Evolutionary conservation across 2,113 vertebrate species (phyloP).

Genomic region (Xyliphius kryptos): DNA sequence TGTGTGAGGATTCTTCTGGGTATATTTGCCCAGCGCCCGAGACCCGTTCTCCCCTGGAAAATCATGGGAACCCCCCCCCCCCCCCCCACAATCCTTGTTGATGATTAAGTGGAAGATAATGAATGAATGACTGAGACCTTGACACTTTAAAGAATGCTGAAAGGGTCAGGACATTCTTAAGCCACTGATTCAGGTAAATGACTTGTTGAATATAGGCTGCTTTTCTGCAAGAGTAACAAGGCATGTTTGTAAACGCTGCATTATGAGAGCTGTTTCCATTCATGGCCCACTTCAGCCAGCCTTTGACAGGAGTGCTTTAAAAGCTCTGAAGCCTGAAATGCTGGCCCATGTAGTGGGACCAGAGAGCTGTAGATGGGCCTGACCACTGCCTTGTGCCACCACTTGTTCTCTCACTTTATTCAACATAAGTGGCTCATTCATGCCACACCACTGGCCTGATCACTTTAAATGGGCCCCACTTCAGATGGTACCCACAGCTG

Average conservation of each 20-base stretch:
- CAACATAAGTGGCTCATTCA: conserved; percentile 43
- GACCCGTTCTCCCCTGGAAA: too few relatives aligned
- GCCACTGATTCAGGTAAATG: conserved; percentile 59
- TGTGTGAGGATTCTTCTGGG: too few relatives aligned
- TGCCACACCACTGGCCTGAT: conserved; percentile 28
- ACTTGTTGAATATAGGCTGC: conserved; percentile 50
- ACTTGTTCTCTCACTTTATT: conserved; percentile 29
- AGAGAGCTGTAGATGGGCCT: conserved; percentile 36
- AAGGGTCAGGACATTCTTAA: too few relatives aligned
- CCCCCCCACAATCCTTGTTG: too few relatives aligned
- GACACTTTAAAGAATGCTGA: too few relatives aligned
- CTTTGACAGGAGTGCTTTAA: conserved; percentile 39
- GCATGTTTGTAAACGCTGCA: conserved; percentile 52
- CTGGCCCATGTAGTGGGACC: conserved; percentile 25
- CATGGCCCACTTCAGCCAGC: conserved; percentile 37
- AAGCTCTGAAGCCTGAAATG: conserved; percentile 34
- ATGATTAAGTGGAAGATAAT: too few relatives aligned
- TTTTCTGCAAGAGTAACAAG: conserved; percentile 50
- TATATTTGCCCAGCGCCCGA: too few relatives aligned
- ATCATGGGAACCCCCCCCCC: too few relatives aligned
- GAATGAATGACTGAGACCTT: too few relatives aligned
- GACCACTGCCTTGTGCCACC: conserved; percentile 29
- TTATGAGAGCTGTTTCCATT: conserved; percentile 33
- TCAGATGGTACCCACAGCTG: conserved; percentile 31
- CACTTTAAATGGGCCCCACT: conserved; percentile 42